Evolutionary conservation across 2,113 vertebrate species (phyloP), one percentile per base, ranked within the genome.

Genomic region (Thamnophis sirtalis): DNA sequence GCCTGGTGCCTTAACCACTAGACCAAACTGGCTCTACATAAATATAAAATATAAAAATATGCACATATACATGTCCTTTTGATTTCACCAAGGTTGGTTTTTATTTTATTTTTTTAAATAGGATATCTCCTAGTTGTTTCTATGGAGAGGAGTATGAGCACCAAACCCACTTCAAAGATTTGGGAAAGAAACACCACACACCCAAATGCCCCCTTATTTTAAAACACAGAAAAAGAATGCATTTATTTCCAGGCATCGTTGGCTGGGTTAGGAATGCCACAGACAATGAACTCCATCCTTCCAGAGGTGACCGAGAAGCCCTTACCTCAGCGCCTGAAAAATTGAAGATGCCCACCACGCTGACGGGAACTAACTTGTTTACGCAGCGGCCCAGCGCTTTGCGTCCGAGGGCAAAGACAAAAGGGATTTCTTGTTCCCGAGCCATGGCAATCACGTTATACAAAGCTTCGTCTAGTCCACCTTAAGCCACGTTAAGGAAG

Each of bases 371-470:
- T 89, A 99, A 97, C 96, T 99, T 99, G 97, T 99, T 99, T 94
- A 99, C 99, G 7, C 99, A 99, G 88, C 99, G 99, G 26, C 99
- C 99, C 0, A 99, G 98, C 86, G 99, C 99, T 96, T 99, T 99
- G 60, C 99, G 98, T 54, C 99, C 99, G 90, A 99, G 97, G 10
- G 99, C 99, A 93, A 99, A 99, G 54, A 99, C 98, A 95, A 99
- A 99, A 0, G 99, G 99, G 92, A 99, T 99, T 97, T 99, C 99
- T 95, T 99, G 99, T 93, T 99, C 99, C 92, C 99, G 96, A 3
- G 99, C 99, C 99, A 99, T 99, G 53, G 99, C 98, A 84, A 99
- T 99, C 3, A 99, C 99, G 0, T 99, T 99, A 94, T 99, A 99
- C 0, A 99, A 97, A 60, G 99, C 99, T 95, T 99, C 99, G 94